phyloP scores from a whole-genome alignment of 2,113 vertebrate species.

The Columbina picui region DNA sequence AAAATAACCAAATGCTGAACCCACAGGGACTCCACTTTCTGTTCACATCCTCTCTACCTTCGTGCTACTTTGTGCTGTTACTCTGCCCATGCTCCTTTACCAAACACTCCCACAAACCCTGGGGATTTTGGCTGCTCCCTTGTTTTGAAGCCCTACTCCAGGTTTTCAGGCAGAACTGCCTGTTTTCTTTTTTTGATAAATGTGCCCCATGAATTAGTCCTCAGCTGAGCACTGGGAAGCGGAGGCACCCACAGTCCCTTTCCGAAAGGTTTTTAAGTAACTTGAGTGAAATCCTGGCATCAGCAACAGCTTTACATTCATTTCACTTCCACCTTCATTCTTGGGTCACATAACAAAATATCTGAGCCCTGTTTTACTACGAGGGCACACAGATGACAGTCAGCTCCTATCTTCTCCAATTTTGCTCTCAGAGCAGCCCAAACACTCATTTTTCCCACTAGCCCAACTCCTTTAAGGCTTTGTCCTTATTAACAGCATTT shows the following conservation, averaged over 20 bases:
- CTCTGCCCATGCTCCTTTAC: not conserved
- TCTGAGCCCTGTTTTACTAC: accelerated
- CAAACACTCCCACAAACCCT: not conserved
- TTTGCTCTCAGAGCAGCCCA: not conserved
- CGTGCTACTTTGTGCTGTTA: not conserved
- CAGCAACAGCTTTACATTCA: accelerated
- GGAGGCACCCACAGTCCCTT: not conserved
- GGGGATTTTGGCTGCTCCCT: not conserved
- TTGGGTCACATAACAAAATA: not conserved
- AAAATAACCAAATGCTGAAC: not conserved
- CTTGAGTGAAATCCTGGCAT: not conserved
- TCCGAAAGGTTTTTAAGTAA: not conserved
- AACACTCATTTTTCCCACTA: not conserved
- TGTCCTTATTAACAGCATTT: not conserved
- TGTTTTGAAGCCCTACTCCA: not conserved
- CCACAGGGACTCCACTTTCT: not conserved
- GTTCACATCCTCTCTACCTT: not conserved
- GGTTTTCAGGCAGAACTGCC: not conserved
- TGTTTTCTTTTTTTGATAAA: not conserved
- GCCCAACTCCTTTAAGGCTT: not conserved
- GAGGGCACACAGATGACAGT: not conserved
- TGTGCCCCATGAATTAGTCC: not conserved
- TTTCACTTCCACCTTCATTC: not conserved
- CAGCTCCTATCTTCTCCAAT: not conserved
- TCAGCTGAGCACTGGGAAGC: not conserved